phyloP scores from a whole-genome alignment of 2,797 vertebrate genomes.

The Typhlichthys subterraneus region DNA sequence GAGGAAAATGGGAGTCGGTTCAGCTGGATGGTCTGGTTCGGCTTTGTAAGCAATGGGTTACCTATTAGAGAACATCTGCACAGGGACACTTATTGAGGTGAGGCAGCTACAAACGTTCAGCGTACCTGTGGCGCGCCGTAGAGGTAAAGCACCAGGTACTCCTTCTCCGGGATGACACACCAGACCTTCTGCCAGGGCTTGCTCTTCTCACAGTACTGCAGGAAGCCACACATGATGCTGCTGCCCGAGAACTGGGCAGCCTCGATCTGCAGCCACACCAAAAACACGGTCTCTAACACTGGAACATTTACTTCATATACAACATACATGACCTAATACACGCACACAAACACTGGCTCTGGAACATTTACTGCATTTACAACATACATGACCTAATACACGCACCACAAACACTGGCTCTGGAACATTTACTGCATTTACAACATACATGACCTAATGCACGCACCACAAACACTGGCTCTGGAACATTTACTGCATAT shows the following conservation, averaged over 20 bases:
- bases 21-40: too few species aligned
- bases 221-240: slow-evolving; percentile 93
- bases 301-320: background rate
- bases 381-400: too few species aligned
- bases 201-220: slow-evolving; percentile 94
- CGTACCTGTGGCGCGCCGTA: slow-evolving; percentile 94
- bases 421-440: background rate
- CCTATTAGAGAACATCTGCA: too few species aligned
- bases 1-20: too few species aligned
- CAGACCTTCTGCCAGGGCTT: slow-evolving; percentile 97
- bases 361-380: background rate
- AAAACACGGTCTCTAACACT: background rate
- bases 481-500: background rate
- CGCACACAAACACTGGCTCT: background rate
- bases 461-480: background rate
- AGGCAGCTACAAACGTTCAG: too few species aligned
- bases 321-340: too few species aligned
- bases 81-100: too few species aligned
- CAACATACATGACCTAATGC: too few species aligned
- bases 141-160: slow-evolving; percentile 93
- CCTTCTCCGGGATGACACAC: slow-evolving; percentile 96
- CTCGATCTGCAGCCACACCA: slow-evolving; percentile 83
- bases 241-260: slow-evolving; percentile 93
- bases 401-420: background rate
- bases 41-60: too few species aligned